Evolutionary conservation across 2,888 invertebrate species (phyloP), one percentile per base, ranked within the genome.

Genomic region (Bursaphelenchus okinawaensis): DNA sequence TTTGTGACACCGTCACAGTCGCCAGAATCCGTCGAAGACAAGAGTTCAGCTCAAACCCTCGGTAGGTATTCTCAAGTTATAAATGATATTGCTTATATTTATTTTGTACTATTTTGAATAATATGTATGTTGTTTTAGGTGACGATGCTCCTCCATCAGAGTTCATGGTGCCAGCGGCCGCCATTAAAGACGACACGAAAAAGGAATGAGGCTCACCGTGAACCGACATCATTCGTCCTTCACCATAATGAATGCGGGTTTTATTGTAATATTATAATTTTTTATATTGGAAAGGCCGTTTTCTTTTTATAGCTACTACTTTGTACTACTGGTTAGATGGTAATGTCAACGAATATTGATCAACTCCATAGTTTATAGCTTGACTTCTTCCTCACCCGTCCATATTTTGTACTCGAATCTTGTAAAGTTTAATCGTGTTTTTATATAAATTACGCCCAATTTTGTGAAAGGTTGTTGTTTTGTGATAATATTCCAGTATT

Each of bases 121-220:
- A 24, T n/a, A 22, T 51, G 19, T 23, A 9, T 9, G 4, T 55
- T 24, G 19, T 65, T 64, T 63, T 51, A 67, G 71, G 65, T 26
- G 70, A 73, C 54, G 73, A 73, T 27, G 24, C 52, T 55, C 72
- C 73, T 19, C 73, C 73, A n/a, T 65, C 61, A 23, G 68, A 70
- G 52, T 72, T 73, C 58, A 31, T 40, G 23, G 70, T 70, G 16
- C n/a, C 55, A 55, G 60, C 16, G 8, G 26, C 2, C 12, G 61
- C 24, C 20, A n/a, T n/a, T n/a, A 27, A 20, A 6, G n/a, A 60
- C 9, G 22, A 28, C 12, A 4, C 8, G 0, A 60, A 60, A 26
- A 55, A 26, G 22, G 50, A 60, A 28, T 31, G 60, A 12, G n/a
- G n/a, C n/a, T n/a, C 6, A 12, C 40, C 6, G n/a, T 40, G 40